Evolutionary conservation across 2,888 invertebrate genomes (phyloP), one percentile per base, ranked within the genome.

Genomic region (Dasysyrphus tricinctus): DNA sequence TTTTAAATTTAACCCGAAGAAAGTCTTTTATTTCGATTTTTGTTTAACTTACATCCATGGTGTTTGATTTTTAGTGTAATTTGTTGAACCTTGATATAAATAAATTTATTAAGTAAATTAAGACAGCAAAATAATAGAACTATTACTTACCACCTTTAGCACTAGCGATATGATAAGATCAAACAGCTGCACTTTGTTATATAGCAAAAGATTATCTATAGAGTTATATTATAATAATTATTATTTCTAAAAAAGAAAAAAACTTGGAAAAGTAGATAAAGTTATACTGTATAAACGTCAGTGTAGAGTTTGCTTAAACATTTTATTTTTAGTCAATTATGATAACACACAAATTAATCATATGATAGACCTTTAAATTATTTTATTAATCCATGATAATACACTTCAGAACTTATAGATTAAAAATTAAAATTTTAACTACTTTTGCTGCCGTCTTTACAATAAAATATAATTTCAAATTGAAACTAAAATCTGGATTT

Each of bases 11-110:
- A 24, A 5, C 2, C 12, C 24, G 5, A 12, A 24, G 5, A 42
- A n/a, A n/a, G n/a, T 12, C 12, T 6, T 6, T 8, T 6, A 47
- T 47, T 47, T 47, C 7, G 11, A 19, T 1, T 19, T 56, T 4
- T 19, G 12, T 34, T 34, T 9, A 37, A 76, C 78, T 81, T 73
- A 73, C 85, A 65, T 85, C 72, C 72, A 72, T 70, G 2, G 3
- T 69, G 3, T 9, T 19, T 16, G 6, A 2, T 24, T 29, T 39
- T 16, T 42, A 9, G 44, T 49, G 5, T 5, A 32, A 19, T 34
- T 47, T 19, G 7, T n/a, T 8, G 19, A 61, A 61, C 14, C 24
- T 42, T 57, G 11, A 16, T 5, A 16, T n/a, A 29, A 34, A 34
- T 34, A 16, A 16, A 57, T 16, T 47, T 14, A 1, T n/a, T 56